Conservation (phyloP, 2,888 invertebrate genomes). For the Ptychoptera albimana region DNA sequence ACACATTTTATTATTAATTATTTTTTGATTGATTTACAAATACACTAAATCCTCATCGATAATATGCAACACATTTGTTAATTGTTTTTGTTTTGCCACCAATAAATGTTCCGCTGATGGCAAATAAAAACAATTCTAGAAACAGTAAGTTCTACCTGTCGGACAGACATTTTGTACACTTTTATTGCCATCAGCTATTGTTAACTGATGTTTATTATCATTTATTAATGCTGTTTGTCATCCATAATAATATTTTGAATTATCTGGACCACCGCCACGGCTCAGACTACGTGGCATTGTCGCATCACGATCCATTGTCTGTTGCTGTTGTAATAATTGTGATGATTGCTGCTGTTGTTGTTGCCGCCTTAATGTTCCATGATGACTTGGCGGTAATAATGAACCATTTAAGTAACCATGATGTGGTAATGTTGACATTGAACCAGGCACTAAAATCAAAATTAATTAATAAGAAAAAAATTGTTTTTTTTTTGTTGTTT, state of each 20-base stretch:
- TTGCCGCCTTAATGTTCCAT: slow-evolving; percentile 24
- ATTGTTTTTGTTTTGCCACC: no score
- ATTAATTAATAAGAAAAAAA: not conserved
- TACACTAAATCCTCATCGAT: slow-evolving; percentile 2
- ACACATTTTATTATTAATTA: no score
- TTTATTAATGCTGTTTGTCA: slow-evolving; percentile 18
- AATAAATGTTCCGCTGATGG: not conserved
- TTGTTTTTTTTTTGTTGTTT: not conserved
- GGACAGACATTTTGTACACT: slow-evolving; percentile 13
- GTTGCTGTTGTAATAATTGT: slow-evolving; percentile 11
- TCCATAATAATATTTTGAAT: slow-evolving; percentile 25
- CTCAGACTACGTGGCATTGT: slow-evolving; percentile 21
- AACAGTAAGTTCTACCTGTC: slow-evolving; percentile 24
- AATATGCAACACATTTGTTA: no score
- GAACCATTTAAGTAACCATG: slow-evolving; percentile 20
- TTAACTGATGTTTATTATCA: slow-evolving; percentile 17
- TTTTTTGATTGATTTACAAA: not conserved
- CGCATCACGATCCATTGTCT: slow-evolving; percentile 14
- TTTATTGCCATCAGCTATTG: slow-evolving; percentile 8
- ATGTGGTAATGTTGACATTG: not conserved
- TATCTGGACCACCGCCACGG: slow-evolving; percentile 12
- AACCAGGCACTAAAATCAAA: not conserved
- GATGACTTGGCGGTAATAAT: slow-evolving; percentile 22
- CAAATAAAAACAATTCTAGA: slow-evolving; percentile 20
- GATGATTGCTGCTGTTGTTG: slow-evolving; percentile 12